phyloP scores from a whole-genome alignment of 2,888 invertebrate species.

The Chymomyza procnemis region DNA sequence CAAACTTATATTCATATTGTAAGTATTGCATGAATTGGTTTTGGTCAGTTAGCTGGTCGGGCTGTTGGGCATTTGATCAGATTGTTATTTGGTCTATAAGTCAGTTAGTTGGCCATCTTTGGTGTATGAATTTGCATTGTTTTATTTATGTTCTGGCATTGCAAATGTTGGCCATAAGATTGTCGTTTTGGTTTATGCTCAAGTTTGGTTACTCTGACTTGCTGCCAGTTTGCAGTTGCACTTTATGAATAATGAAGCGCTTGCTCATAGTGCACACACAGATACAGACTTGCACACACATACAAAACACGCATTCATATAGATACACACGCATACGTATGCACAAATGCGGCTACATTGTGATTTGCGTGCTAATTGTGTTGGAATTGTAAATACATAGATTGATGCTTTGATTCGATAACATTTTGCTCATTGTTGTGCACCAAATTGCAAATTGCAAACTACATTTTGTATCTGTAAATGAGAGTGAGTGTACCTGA shows the following conservation, averaged over 20 bases:
- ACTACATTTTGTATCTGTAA: neutral
- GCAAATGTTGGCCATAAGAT: conserved; percentile 29
- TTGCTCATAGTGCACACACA: neutral
- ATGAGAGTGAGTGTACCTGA: conserved; percentile 15
- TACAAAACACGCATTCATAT: no score
- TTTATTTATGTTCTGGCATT: conserved; percentile 41
- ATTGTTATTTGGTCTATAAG: neutral
- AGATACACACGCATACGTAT: no score
- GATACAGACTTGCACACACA: neutral
- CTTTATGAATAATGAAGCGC: conserved; percentile 41
- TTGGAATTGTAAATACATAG: conserved; percentile 41
- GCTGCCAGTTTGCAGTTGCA: conserved; percentile 13
- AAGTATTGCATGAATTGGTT: no score
- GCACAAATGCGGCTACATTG: neutral
- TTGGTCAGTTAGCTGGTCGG: no score
- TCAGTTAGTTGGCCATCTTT: conserved; percentile 3
- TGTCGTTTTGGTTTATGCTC: neutral
- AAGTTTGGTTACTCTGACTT: neutral
- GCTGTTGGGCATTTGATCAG: no score
- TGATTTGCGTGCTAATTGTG: conserved; percentile 42
- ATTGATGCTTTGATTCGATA: conserved; percentile 33
- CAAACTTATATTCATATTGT: no score
- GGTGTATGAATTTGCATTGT: conserved; percentile 46
- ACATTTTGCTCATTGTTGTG: conserved; percentile 9
- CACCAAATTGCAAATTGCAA: conserved; percentile 25